phyloP scores from a whole-genome alignment of 1,140 invertebrate genomes.

The Drosophila sturtevanti region DNA sequence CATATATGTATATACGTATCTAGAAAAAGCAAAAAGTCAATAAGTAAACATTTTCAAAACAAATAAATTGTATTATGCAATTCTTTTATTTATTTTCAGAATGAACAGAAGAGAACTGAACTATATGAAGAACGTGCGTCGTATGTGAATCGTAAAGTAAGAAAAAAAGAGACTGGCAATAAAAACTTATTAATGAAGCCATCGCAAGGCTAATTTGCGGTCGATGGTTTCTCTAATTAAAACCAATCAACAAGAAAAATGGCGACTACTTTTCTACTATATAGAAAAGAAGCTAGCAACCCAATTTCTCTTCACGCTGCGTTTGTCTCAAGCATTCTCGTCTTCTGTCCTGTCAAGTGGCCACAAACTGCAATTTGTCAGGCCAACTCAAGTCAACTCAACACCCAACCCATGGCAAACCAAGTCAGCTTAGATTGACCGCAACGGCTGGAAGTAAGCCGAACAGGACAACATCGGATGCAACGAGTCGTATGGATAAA shows the following conservation, averaged over 20 bases:
- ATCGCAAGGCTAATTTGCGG: conserved; percentile 70
- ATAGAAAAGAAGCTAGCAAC: too few species aligned
- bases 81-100: conserved; percentile 1
- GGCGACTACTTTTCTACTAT: conserved; percentile 54
- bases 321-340: neutral
- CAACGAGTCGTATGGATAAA: neutral
- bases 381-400: conserved; percentile 20
- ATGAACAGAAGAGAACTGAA: neutral
- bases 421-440: conserved; percentile 34
- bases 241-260: conserved; percentile 77
- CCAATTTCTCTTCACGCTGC: neutral
- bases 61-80: conserved; percentile 58
- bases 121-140: neutral
- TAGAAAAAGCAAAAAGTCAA: conserved; percentile 29
- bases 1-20: neutral
- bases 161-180: conserved; percentile 47
- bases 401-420: neutral
- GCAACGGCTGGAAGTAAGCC: conserved; percentile 52
- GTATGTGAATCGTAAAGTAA: conserved; percentile 5
- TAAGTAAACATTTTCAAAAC: conserved; percentile 50
- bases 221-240: conserved; percentile 79
- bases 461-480: conserved; percentile 18
- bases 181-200: conserved; percentile 76
- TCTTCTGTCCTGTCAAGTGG: conserved; percentile 42
- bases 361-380: conserved; percentile 75